Evolutionary conservation across 2,113 vertebrate genomes (phyloP).

Genomic region (Thunnus maccoyii): DNA sequence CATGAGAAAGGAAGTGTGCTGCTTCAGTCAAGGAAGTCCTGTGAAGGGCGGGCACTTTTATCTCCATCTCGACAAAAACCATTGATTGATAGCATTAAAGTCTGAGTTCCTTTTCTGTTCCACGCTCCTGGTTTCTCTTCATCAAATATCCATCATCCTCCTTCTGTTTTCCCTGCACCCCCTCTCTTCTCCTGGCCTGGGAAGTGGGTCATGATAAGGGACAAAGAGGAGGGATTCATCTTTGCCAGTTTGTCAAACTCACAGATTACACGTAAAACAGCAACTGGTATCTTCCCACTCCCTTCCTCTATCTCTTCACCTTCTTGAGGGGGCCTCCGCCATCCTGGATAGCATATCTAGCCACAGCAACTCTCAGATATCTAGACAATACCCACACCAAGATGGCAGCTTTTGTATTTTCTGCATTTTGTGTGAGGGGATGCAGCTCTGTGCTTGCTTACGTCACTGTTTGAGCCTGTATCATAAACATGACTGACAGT

Average conservation of each 20-base stretch:
- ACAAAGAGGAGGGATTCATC: conserved; percentile 38
- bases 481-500: conserved; percentile 38
- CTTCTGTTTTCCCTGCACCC: conserved; percentile 43
- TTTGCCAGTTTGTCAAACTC: conserved; percentile 42
- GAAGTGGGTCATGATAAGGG: conserved; percentile 61
- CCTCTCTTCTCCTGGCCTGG: conserved; percentile 25
- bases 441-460: conserved; percentile 23
- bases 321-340: background rate
- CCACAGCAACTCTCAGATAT: background rate
- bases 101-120: conserved; percentile 5
- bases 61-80: conserved; percentile 15
- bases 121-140: conserved; percentile 30
- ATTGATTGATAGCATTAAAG: background rate
- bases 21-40: conserved; percentile 16
- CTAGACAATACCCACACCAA: background rate
- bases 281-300: conserved; percentile 2
- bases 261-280: conserved; percentile 9
- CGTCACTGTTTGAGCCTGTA: conserved; percentile 46
- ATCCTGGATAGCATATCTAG: background rate
- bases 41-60: background rate
- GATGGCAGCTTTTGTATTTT: background rate
- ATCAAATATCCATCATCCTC: conserved; percentile 71
- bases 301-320: conserved; percentile 3
- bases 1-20: conserved; percentile 24
- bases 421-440: conserved; percentile 18